Evolutionary conservation across 2,797 vertebrate species (phyloP).

Genomic region (Scyliorhinus canicula): DNA sequence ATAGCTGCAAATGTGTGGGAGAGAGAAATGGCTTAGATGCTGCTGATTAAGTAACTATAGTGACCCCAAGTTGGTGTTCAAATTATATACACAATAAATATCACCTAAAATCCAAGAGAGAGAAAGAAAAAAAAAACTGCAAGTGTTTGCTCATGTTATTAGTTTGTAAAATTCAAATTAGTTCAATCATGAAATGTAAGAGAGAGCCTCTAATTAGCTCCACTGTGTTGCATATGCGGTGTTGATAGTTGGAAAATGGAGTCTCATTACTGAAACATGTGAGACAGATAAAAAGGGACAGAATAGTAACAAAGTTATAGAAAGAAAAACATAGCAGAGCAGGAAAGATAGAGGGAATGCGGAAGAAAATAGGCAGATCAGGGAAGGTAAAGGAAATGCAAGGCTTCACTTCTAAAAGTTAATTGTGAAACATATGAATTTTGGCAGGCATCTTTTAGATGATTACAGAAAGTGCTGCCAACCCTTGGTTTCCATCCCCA

Average conservation of each 20-base stretch:
- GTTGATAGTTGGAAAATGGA: background rate
- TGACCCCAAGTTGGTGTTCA: background rate
- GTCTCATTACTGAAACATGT: background rate
- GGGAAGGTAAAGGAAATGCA: too few relatives aligned
- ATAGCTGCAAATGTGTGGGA: background rate
- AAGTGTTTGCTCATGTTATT: background rate
- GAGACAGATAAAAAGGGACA: background rate
- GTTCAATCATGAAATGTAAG: background rate
- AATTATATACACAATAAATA: background rate
- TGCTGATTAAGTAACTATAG: background rate
- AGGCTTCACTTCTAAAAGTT: background rate
- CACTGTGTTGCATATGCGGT: background rate
- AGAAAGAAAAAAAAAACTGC: background rate
- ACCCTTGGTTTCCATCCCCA: too few relatives aligned
- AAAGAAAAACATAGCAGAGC: background rate
- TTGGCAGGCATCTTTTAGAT: background rate
- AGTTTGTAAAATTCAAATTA: background rate
- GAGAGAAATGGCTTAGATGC: background rate
- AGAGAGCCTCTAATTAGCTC: background rate
- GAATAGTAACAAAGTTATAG: background rate
- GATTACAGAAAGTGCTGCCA: background rate
- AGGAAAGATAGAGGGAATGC: too few relatives aligned
- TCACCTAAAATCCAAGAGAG: background rate
- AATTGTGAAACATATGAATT: background rate
- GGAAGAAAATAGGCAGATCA: too few relatives aligned